Evolutionary conservation across 23 tunicate species (phyloP).

Genomic region (Clavelina lepadiformis): DNA sequence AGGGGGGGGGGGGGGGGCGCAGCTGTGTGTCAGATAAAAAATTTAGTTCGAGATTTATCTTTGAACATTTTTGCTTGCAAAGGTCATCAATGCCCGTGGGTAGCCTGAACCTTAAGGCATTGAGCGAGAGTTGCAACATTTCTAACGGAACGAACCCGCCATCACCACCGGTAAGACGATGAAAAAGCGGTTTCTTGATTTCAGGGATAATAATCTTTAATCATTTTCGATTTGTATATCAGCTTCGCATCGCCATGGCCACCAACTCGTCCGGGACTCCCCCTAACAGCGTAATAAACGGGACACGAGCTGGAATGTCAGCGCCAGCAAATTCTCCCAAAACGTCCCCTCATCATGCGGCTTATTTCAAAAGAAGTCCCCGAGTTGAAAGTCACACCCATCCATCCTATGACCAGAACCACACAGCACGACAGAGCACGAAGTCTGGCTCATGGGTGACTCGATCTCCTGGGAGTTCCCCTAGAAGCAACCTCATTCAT

Average conservation of each 20-base stretch:
- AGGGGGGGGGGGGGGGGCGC: background rate
- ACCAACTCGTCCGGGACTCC: too few relatives aligned
- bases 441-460: slow-evolving; percentile 30
- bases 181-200: background rate
- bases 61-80: background rate
- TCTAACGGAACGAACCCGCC: slow-evolving; percentile 36
- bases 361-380: background rate
- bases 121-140: slow-evolving; percentile 21
- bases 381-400: background rate
- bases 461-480: slow-evolving; percentile 18
- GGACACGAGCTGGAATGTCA: background rate
- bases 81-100: slow-evolving; percentile 46
- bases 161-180: slow-evolving; percentile 4
- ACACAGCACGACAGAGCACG: slow-evolving; percentile 4
- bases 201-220: background rate
- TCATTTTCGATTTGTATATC: background rate
- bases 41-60: background rate
- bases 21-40: background rate
- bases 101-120: slow-evolving; percentile 22
- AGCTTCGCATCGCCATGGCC: background rate
- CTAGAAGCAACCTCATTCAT: slow-evolving; percentile 21
- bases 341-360: slow-evolving; percentile 3
- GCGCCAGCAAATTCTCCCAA: slow-evolving; percentile 25
- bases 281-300: too few relatives aligned
- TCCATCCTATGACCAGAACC: background rate